A percentile compares a stretch with the other conserved stretches of the same genome.
These are phyloP conservation scores for Polydrusus pterygomalis DNA, from an alignment of 2,888 invertebrate species.

Conservation along the genomic window DNA sequence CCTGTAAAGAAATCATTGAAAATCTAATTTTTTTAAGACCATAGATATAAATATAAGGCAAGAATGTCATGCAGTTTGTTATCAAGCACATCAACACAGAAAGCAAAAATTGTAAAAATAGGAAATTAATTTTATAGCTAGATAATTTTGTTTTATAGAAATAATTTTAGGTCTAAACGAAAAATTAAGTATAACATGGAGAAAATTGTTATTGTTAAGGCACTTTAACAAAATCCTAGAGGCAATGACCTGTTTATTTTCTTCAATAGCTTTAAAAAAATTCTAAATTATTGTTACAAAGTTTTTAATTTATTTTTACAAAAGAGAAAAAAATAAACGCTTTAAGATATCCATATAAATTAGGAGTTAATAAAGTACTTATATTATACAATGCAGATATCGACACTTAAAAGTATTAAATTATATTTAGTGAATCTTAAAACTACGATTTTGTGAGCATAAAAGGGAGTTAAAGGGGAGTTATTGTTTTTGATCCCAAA, in stretches of 20 bases:
- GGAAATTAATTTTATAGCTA: neutral
- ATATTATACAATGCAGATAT: no score
- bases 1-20: slow-evolving; percentile 7
- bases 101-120: slow-evolving; percentile 12
- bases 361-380: no score
- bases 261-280: neutral
- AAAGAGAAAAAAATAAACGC: no score
- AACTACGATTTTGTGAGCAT: no score
- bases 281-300: neutral
- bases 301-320: no score
- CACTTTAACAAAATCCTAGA: slow-evolving; percentile 36
- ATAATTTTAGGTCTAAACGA: slow-evolving; percentile 8
- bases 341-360: no score
- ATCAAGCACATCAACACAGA: slow-evolving; percentile 11
- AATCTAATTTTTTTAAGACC: neutral
- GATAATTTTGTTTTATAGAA: neutral
- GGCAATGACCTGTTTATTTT: slow-evolving; percentile 29
- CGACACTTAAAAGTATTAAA: no score
- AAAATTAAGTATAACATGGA: slow-evolving; percentile 6
- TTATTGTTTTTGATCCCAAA: no score
- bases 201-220: neutral
- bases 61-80: slow-evolving; percentile 13
- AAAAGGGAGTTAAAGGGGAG: no score
- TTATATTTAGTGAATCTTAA: no score
- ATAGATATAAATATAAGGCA: slow-evolving; percentile 14